Conservation (phyloP, 1,140 invertebrate species). For the Drosophila miranda region DNA sequence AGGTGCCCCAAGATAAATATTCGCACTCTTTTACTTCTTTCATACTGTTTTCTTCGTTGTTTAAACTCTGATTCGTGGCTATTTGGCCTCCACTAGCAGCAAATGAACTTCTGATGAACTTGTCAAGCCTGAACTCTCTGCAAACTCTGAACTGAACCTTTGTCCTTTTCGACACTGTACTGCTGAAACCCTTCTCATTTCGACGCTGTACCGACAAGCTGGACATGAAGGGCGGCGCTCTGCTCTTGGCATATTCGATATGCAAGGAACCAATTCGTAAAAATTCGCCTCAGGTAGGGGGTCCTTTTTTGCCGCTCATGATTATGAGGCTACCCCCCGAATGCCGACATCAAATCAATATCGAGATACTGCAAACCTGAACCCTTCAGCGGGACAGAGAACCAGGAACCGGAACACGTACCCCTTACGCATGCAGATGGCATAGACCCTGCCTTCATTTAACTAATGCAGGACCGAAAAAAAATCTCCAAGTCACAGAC, state of each 20-base stretch:
- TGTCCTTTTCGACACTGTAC: background rate
- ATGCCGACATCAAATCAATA: constrained; percentile 41
- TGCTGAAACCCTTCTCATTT: constrained; percentile 3
- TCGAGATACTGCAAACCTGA: constrained; percentile 28
- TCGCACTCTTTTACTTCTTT: too few species aligned
- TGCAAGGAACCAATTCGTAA: constrained; percentile 29
- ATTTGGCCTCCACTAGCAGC: constrained; percentile 36
- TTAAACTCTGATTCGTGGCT: background rate
- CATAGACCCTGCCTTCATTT: constrained; percentile 53
- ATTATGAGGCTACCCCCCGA: constrained; percentile 48
- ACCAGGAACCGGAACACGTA: constrained; percentile 11
- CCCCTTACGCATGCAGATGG: constrained; percentile 31
- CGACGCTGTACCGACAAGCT: constrained; percentile 8
- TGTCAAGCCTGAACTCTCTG: constrained; percentile 6
- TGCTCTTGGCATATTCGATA: constrained; percentile 50
- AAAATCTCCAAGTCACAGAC: constrained; percentile 10
- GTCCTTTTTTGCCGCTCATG: constrained; percentile 21
- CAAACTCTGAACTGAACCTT: background rate
- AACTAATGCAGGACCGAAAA: constrained; percentile 24
- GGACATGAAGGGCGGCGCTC: constrained; percentile 12
- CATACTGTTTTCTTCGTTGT: too few species aligned
- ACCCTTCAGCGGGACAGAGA: constrained; percentile 49
- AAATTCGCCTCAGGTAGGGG: constrained; percentile 49
- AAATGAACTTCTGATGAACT: constrained; percentile 29
- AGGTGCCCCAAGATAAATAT: too few species aligned